phyloP scores from a whole-genome alignment of 2,888 invertebrate genomes.

The Phanerotoma sp. region DNA sequence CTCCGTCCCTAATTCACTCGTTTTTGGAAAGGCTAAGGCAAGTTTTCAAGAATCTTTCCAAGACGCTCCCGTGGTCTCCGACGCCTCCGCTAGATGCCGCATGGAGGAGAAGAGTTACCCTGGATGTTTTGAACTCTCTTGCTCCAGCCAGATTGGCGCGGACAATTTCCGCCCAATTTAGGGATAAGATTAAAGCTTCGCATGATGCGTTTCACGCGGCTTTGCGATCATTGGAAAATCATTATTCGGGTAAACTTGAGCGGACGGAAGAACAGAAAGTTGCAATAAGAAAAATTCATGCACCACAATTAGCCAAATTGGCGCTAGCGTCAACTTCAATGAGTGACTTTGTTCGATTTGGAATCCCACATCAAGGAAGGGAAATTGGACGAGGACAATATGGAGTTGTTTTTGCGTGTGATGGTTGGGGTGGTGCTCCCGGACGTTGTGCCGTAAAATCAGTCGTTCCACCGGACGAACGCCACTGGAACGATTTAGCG shows the following conservation, averaged over 20 bases:
- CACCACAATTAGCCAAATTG: slow-evolving; percentile 77
- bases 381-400: slow-evolving; percentile 83
- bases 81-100: slow-evolving; percentile 59
- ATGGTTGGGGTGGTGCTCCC: slow-evolving; percentile 70
- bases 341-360: slow-evolving; percentile 74
- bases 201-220: slow-evolving; percentile 78
- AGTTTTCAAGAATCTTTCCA: slow-evolving; percentile 63
- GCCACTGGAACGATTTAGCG: slow-evolving; percentile 87
- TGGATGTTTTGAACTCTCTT: slow-evolving; percentile 70
- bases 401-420: slow-evolving; percentile 83
- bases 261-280: slow-evolving; percentile 79
- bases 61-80: slow-evolving; percentile 65
- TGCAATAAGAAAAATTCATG: slow-evolving; percentile 73
- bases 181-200: slow-evolving; percentile 73
- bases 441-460: slow-evolving; percentile 84
- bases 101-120: slow-evolving; percentile 74
- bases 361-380: slow-evolving; percentile 67
- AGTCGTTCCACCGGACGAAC: slow-evolving; percentile 83
- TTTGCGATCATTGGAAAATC: slow-evolving; percentile 69
- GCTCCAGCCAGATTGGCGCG: slow-evolving; percentile 71
- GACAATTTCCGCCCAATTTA: slow-evolving; percentile 72
- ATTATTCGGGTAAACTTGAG: slow-evolving; percentile 71
- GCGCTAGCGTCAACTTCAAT: slow-evolving; percentile 83
- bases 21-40: slow-evolving; percentile 69
- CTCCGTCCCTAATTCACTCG: slow-evolving; percentile 66